These are phyloP conservation scores for Rhinoraja longicauda DNA, from an alignment of 2,797 vertebrate genomes.

Conservation along the genomic window DNA sequence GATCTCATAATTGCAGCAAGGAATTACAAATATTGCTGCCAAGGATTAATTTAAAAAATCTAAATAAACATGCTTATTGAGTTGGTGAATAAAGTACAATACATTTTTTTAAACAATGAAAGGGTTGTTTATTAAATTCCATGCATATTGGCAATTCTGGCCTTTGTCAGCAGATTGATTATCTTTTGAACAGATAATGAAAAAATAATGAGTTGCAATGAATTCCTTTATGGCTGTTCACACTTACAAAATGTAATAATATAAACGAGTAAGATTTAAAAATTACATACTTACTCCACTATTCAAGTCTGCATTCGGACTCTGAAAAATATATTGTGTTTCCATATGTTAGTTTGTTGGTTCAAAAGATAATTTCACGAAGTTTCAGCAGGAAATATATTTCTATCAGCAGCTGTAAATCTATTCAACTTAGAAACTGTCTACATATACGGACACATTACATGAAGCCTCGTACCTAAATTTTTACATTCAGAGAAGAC, in stretches of 20 bases:
- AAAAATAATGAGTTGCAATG: background rate
- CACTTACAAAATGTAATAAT: background rate
- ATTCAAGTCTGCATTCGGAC: background rate
- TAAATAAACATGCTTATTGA: background rate
- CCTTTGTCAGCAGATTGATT: background rate
- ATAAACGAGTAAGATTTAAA: background rate
- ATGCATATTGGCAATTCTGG: background rate
- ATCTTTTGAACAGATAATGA: background rate
- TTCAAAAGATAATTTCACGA: background rate
- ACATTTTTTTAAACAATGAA: background rate
- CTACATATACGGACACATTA: background rate
- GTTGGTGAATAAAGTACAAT: background rate
- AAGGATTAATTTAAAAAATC: background rate
- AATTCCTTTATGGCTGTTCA: background rate
- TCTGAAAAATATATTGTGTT: conserved; percentile 10
- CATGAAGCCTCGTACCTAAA: background rate
- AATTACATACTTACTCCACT: conserved; percentile 21
- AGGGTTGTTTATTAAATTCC: background rate
- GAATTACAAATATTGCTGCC: background rate
- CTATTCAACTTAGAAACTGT: background rate
- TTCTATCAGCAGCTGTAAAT: background rate
- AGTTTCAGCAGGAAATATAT: background rate
- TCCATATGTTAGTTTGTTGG: background rate
- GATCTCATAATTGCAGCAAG: background rate
- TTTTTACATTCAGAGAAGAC: background rate